A percentile compares a stretch with the other conserved stretches of the same genome.
phyloP scores from a whole-genome alignment of 2,888 invertebrate species.

The Phragmatobia fuliginosa region DNA sequence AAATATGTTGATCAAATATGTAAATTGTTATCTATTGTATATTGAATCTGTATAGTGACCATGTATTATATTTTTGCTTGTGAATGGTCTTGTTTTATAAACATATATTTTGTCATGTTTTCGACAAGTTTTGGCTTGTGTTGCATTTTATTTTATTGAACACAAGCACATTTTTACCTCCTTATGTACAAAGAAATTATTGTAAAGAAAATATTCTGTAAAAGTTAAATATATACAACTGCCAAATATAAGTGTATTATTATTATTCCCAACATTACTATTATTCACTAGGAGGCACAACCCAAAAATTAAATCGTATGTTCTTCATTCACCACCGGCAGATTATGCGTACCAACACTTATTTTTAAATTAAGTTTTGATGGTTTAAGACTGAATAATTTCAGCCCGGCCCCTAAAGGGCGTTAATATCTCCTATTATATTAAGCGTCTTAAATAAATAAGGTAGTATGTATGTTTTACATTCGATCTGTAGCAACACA shows the following conservation, averaged over 20 bases:
- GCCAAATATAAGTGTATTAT: conserved; percentile 66
- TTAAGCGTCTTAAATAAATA: too few relatives aligned
- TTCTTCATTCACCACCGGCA: too few relatives aligned
- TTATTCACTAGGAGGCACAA: neutral
- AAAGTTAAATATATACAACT: conserved; percentile 84
- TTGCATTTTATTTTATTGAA: conserved; percentile 84
- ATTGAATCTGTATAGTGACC: conserved; percentile 53
- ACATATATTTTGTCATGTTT: conserved; percentile 66
- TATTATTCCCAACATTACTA: conserved; percentile 16
- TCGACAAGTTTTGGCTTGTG: conserved; percentile 70
- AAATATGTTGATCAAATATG: conserved; percentile 16
- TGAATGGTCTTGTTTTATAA: conserved; percentile 54
- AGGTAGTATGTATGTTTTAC: too few relatives aligned
- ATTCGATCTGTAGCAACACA: too few relatives aligned
- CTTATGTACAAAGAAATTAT: conserved; percentile 81
- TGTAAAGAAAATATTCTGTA: conserved; percentile 80
- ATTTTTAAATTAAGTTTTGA: too few relatives aligned
- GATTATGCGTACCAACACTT: too few relatives aligned
- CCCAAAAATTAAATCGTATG: too few relatives aligned
- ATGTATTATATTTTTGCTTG: conserved; percentile 49
- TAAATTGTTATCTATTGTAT: conserved; percentile 50
- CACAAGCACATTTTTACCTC: conserved; percentile 72
- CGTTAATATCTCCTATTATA: too few relatives aligned
- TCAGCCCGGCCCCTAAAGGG: too few relatives aligned
- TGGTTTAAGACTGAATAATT: too few relatives aligned